These are phyloP conservation scores for Anhinga rufa DNA, from an alignment of 2,113 vertebrate genomes.

Conservation along the genomic window DNA sequence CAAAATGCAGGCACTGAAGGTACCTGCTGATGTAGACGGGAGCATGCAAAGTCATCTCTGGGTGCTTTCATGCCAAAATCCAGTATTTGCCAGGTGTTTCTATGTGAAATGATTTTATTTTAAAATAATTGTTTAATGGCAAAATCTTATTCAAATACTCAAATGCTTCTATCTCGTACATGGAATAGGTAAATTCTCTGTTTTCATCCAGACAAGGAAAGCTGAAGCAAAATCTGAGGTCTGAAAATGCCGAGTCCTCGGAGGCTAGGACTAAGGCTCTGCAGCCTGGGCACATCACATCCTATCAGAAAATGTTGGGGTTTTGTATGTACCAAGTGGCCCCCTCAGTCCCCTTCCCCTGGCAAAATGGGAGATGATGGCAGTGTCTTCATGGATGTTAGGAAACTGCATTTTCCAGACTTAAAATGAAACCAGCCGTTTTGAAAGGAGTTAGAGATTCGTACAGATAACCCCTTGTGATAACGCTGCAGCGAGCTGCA, in stretches of 20 bases:
- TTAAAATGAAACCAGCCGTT: neutral
- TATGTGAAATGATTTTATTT: neutral
- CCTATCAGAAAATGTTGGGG: rapidly evolving
- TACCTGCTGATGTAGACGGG: neutral
- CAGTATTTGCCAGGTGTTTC: neutral
- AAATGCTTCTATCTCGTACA: neutral
- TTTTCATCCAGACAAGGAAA: neutral
- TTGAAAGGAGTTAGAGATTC: neutral
- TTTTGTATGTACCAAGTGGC: rapidly evolving
- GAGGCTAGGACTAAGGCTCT: neutral
- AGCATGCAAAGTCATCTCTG: neutral
- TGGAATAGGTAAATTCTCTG: neutral
- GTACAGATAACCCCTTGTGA: neutral
- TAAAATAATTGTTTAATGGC: neutral
- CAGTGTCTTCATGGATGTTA: neutral
- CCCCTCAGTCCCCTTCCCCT: neutral
- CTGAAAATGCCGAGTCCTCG: neutral
- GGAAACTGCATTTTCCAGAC: neutral
- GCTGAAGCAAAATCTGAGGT: neutral
- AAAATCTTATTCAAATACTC: neutral
- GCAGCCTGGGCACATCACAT: rapidly evolving
- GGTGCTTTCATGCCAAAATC: neutral
- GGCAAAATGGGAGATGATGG: neutral
- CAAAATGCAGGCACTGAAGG: neutral
- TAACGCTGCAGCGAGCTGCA: rapidly evolving